Conservation (phyloP, 2,888 invertebrate species). For the Pristionchus japonicus region DNA sequence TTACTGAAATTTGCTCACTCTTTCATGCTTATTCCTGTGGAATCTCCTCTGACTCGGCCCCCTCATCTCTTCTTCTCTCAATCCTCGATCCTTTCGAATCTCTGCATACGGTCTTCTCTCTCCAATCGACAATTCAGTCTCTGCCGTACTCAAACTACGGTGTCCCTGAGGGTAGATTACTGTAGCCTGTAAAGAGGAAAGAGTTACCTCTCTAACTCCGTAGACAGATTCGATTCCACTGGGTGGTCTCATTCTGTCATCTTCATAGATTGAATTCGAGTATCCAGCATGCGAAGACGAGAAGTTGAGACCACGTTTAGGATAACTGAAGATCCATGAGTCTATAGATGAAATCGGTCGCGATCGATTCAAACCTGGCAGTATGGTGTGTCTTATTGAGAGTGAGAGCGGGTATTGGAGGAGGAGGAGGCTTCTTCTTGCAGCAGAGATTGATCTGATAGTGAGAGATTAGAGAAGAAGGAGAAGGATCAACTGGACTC, state of each 20-base stretch:
- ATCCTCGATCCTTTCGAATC: not conserved
- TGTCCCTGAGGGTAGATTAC: not conserved
- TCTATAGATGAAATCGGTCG: not conserved
- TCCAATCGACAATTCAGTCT: conserved; percentile 43
- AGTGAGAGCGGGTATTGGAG: conserved; percentile 40
- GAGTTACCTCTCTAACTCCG: conserved; percentile 17
- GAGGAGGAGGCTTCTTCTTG: conserved; percentile 40
- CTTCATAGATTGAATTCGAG: conserved; percentile 37
- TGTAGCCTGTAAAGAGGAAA: not conserved
- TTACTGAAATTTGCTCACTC: not conserved
- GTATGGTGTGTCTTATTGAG: conserved; percentile 13
- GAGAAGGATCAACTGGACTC: not conserved
- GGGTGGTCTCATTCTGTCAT: conserved; percentile 40
- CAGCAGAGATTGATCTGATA: conserved; percentile 40
- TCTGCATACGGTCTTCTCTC: conserved; percentile 41
- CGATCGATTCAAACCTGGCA: not conserved
- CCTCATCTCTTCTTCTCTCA: conserved; percentile 29
- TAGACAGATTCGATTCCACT: conserved; percentile 34
- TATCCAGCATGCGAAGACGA: conserved; percentile 40
- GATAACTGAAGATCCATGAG: not conserved
- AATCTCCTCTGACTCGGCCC: conserved; percentile 38
- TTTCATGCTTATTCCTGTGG: conserved; percentile 10
- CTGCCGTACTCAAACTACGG: conserved; percentile 34
- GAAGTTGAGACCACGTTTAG: conserved; percentile 39
- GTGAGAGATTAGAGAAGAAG: not conserved